Base-by-base conservation (phyloP, 2,888 invertebrate genomes). In the Eupithecia inturbata region DNA sequence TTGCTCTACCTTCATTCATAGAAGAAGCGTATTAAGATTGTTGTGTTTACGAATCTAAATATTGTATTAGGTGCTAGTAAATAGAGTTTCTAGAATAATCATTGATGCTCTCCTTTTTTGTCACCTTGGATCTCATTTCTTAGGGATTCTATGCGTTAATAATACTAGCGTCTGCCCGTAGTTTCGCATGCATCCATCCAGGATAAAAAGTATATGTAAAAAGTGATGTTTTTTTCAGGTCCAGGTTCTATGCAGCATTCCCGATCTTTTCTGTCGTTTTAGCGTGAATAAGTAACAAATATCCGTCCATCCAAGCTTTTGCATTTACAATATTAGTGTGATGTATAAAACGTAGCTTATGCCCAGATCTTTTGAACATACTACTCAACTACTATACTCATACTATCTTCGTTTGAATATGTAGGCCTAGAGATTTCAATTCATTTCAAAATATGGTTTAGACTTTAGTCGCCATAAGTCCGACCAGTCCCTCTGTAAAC, bases 401-500 rank as follows among this genome's bases (percentile, higher is more conserved):
- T n/a, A n/a, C n/a, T 16, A 41, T 16, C 41, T 4, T 5, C 16
- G 5, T 41, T 41, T 41, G 16, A 36, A 4, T 4, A 41, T 41
- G 1, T 41, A 41, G 16, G 5, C 16, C 41, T 4, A 41, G 16
- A 5, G 4, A 1, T 22, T 57, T 57, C 22, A 26, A 60, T 28
- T n/a, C n/a, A n/a, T n/a, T n/a, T n/a, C n/a, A 14, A 60, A 60
- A 60, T 60, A 14, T 14, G 16, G 60, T 22, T 71, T 64, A 64
- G n/a, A 63, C 76, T 22, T 71, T 64, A 64, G n/a, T 67, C 76
- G 71, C 76, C 33, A 16, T n/a, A 66, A 69, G 49, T 71, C 3
- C 9, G 39, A 22, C 71, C 28, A 60, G 39, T 16, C 26, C 70
- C 19, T 19, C 12, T 57, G 64, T 74, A 77, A 73, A 87, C 87